Conservation (phyloP, 37 sponge, comb jelly and placozoan species). For the Petrosia ficiformis region DNA sequence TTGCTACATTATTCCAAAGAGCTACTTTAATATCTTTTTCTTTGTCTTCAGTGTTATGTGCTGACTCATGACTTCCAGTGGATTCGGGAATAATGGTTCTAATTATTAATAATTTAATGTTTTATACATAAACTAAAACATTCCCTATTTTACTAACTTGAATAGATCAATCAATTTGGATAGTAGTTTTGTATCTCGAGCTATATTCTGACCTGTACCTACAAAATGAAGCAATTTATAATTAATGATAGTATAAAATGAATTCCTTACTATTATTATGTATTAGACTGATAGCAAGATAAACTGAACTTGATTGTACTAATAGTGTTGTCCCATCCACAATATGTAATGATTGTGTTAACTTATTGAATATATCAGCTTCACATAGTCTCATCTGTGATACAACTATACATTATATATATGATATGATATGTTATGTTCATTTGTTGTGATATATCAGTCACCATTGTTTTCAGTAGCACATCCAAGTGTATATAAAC, state of each 20-base stretch:
- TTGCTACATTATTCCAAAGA: background rate
- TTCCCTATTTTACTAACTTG: too few relatives aligned
- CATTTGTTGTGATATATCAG: too few relatives aligned
- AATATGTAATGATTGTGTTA: background rate
- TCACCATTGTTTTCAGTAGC: constrained; percentile 47
- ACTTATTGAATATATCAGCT: constrained; percentile 16
- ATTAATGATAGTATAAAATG: background rate
- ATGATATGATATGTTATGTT: too few relatives aligned
- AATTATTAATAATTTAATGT: too few relatives aligned
- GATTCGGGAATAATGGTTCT: too few relatives aligned
- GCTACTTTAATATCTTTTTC: too few relatives aligned
- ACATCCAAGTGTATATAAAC: constrained; percentile 48
- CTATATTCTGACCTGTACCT: constrained; percentile 49
- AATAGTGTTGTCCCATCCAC: background rate
- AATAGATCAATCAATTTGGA: constrained; percentile 32
- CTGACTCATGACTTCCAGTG: too few relatives aligned
- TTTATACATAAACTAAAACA: too few relatives aligned
- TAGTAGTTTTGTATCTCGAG: constrained; percentile 30
- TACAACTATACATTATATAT: too few relatives aligned
- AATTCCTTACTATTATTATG: constrained; percentile 14
- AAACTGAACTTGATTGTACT: constrained; percentile 21
- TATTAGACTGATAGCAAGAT: constrained; percentile 39
- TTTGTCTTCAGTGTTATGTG: background rate
- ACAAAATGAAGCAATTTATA: background rate
- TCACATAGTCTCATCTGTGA: constrained; percentile 49